Conservation (phyloP, 2,797 vertebrate genomes). For the Octomys mimax region DNA sequence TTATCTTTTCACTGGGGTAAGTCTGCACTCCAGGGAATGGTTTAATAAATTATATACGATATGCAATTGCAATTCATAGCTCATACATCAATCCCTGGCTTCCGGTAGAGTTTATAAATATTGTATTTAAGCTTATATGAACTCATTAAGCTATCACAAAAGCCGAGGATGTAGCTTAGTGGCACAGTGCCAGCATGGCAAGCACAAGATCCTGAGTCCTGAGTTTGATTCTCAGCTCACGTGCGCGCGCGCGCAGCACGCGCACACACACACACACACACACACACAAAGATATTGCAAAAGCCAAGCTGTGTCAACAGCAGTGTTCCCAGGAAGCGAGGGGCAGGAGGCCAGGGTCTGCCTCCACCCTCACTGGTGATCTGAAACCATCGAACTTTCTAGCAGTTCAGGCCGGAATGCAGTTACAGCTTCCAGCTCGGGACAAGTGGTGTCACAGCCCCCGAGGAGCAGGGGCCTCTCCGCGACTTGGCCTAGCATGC, state of each 20-base stretch:
- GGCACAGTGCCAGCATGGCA: no score
- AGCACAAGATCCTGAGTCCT: no score
- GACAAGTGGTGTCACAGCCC: not conserved
- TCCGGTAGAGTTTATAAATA: slow-evolving; percentile 6
- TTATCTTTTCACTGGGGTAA: not conserved
- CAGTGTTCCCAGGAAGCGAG: not conserved
- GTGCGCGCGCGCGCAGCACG: no score
- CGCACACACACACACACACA: no score
- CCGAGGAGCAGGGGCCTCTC: not conserved
- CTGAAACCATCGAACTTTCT: slow-evolving; percentile 18
- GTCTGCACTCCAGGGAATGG: not conserved
- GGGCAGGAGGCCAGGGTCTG: not conserved
- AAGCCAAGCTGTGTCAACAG: not conserved
- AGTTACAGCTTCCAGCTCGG: not conserved
- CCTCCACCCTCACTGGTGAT: not conserved
- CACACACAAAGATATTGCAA: not conserved
- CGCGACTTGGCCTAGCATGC: not conserved
- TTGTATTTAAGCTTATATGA: not conserved
- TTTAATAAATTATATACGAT: slow-evolving; percentile 5
- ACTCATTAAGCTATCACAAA: not conserved
- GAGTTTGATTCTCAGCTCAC: no score
- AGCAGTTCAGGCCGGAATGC: not conserved
- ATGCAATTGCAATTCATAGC: not conserved
- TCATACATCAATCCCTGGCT: not conserved
- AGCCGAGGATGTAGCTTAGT: no score